Evolutionary conservation across 2,888 invertebrate genomes (phyloP).

Genomic region (Nowickia ferox): DNA sequence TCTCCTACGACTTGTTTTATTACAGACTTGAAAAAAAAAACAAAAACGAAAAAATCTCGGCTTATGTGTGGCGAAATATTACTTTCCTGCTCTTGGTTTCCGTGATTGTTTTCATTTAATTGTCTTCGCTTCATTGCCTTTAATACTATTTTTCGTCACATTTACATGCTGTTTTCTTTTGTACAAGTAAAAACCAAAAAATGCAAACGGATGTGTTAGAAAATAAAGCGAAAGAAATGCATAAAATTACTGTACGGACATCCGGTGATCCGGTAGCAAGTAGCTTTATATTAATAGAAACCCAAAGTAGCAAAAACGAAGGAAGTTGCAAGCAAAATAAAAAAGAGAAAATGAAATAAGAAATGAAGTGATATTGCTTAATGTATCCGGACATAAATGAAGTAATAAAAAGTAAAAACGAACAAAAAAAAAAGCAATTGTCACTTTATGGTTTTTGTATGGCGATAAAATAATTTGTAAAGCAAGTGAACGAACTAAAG

Average conservation of each 20-base stretch:
- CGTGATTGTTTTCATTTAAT: slow-evolving; percentile 20
- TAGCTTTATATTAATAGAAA: slow-evolving; percentile 68
- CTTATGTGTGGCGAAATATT: slow-evolving; percentile 9
- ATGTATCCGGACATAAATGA: slow-evolving; percentile 63
- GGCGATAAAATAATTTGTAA: slow-evolving; percentile 40
- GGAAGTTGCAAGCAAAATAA: slow-evolving; percentile 56
- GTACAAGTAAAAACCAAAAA: slow-evolving; percentile 49
- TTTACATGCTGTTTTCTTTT: slow-evolving; percentile 59
- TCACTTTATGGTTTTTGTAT: slow-evolving; percentile 46
- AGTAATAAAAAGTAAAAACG: slow-evolving; percentile 49
- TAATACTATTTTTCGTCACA: slow-evolving; percentile 43
- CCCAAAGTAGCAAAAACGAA: slow-evolving; percentile 54
- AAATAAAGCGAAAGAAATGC: slow-evolving; percentile 67
- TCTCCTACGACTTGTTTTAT: neutral
- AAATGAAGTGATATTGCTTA: slow-evolving; percentile 65
- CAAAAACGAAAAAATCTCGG: neutral
- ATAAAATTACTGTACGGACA: slow-evolving; percentile 71
- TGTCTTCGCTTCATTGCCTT: slow-evolving; percentile 54
- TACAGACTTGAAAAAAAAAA: neutral
- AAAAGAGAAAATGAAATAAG: slow-evolving; percentile 41
- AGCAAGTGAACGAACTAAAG: neutral
- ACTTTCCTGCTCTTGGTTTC: neutral
- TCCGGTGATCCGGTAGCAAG: slow-evolving; percentile 70
- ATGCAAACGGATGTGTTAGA: slow-evolving; percentile 69
- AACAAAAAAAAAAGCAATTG: slow-evolving; percentile 46